phyloP scores from a whole-genome alignment of 2,888 invertebrate species.

The Drosophila peninsularis region DNA sequence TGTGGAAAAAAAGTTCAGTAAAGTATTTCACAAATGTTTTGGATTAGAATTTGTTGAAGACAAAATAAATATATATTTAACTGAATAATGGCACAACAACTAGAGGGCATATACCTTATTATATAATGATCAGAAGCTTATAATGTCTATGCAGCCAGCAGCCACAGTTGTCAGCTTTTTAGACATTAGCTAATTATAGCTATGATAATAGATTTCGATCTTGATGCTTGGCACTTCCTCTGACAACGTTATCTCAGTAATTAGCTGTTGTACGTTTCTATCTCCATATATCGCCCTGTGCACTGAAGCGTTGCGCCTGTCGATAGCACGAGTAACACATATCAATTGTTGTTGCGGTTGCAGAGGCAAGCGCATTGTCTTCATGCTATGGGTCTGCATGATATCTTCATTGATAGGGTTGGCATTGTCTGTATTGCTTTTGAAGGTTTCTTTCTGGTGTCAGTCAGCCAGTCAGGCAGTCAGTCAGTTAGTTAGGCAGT shows the following conservation, averaged over 20 bases:
- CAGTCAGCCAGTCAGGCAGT: constrained; percentile 27
- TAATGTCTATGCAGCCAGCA: background rate
- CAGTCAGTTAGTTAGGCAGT: constrained; percentile 37
- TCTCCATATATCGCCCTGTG: constrained; percentile 54
- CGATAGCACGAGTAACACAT: constrained; percentile 57
- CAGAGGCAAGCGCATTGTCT: constrained; percentile 39
- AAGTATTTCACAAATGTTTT: background rate
- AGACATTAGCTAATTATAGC: constrained; percentile 6
- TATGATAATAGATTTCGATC: constrained; percentile 36
- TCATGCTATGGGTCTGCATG: constrained; percentile 38
- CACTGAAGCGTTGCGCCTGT: constrained; percentile 64
- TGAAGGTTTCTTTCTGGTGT: constrained; percentile 70
- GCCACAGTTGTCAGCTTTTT: background rate
- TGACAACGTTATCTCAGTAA: constrained; percentile 16
- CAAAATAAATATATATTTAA: background rate
- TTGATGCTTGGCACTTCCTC: constrained; percentile 35
- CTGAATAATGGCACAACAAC: background rate
- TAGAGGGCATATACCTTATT: too few relatives aligned
- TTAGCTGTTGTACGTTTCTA: constrained; percentile 44
- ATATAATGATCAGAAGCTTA: background rate
- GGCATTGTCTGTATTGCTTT: constrained; percentile 69
- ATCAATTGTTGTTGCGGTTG: constrained; percentile 43
- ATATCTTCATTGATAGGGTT: constrained; percentile 72
- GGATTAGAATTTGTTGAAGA: background rate
- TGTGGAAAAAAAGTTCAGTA: background rate